Evolutionary conservation across 1,140 invertebrate genomes (phyloP), one percentile per base, ranked within the genome.

Genomic region (Coelopa frigida): DNA sequence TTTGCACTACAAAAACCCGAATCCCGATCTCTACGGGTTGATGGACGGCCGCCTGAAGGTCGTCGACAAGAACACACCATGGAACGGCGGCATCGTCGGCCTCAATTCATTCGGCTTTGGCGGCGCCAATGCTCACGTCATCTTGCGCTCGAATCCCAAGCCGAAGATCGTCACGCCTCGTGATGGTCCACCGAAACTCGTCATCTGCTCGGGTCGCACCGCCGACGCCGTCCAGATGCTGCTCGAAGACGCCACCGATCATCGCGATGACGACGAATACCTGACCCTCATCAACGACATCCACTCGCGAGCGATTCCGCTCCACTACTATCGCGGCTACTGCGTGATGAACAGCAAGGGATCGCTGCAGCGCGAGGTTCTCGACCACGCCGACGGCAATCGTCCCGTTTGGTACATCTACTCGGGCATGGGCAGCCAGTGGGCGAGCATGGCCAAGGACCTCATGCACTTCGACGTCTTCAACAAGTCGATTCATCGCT

Each of bases 21-120:
- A 98, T 70, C 72, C 79, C 0, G 85, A 96, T 52, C 94, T 98
- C 48, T 84, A 89, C 5, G 90, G 85, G 3, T 72, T 99, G 8
- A 67, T 66, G 22, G 89, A 96, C 63, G 94, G 94, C 1, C 73
- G 84, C 22, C 75, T 98, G 3, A 82, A 90, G 75, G 91, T 96
- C 22, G 87, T 98, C 3, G 77, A 83, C 51, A 78, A 84, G 61
- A 79, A 84, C 46, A 82, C 78, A 35, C 77, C 80, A 12, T 94
- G 88, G 83, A 82, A 86, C 26, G 90, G 91, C 14, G 89, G 89
- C 11, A 72, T 90, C 18, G 81, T 89, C 26, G 94, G 81, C 5
- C 60, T 98, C 2, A 98, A 97, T 71, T 96, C 91, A 3, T 98
- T 98, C 71, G 95, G 95, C 15, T 98, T 98, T 73, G 95, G 95